Percentiles rank a stretch among this genome's conserved stretches.
Evolutionary conservation across 1,140 invertebrate species (phyloP).

Genomic region (Cotesia vestalis): DNA sequence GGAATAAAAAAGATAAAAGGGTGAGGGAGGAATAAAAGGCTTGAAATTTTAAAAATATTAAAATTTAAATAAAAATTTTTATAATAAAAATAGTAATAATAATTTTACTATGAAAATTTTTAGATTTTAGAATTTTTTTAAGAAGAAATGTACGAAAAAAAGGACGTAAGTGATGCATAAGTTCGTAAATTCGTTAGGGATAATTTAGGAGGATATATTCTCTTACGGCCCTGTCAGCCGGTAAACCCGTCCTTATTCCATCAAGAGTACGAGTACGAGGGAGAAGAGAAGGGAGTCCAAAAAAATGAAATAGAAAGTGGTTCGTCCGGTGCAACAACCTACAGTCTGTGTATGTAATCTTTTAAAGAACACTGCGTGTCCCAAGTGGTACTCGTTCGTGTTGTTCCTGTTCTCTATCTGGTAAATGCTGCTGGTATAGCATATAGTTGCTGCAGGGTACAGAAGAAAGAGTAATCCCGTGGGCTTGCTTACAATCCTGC

Average conservation of each 20-base stretch:
- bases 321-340: conserved; percentile 61
- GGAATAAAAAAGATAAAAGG: conserved; percentile 21
- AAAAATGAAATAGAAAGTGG: conserved; percentile 65
- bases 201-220: conserved; percentile 15
- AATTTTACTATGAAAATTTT: too few relatives aligned
- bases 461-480: conserved; percentile 49
- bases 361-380: conserved; percentile 56
- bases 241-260: conserved; percentile 48
- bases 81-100: too few relatives aligned
- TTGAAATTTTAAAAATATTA: conserved; percentile 20
- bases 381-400: conserved; percentile 26
- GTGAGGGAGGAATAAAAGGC: conserved; percentile 35
- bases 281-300: conserved; percentile 34
- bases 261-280: conserved; percentile 24
- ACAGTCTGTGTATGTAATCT: conserved; percentile 51
- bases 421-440: conserved; percentile 11
- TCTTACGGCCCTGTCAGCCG: conserved; percentile 45
- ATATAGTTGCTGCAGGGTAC: conserved; percentile 16
- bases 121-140: too few relatives aligned
- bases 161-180: background rate
- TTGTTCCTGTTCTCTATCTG: conserved; percentile 52
- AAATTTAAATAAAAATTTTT: too few relatives aligned
- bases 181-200: conserved; percentile 1
- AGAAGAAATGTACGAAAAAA: too few relatives aligned
- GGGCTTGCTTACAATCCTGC: conserved; percentile 54